A percentile compares a stretch with the other conserved stretches of the same genome.
Evolutionary conservation across 2,888 invertebrate genomes (phyloP).

Genomic region (Fragum fragum): DNA sequence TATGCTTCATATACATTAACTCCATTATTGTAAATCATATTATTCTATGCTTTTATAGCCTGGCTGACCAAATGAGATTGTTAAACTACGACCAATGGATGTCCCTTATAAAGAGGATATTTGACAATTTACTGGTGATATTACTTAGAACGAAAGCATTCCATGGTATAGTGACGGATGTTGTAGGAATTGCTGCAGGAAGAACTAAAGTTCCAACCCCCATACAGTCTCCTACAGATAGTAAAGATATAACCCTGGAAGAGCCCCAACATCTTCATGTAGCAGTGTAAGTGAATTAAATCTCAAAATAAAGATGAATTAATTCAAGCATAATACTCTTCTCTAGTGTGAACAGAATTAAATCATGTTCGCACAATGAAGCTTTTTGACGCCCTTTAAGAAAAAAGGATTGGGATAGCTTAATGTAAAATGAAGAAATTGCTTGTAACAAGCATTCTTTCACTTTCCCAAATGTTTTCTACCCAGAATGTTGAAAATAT

Average conservation of each 20-base stretch:
- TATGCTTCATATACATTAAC: no score
- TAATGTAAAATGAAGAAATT: no score
- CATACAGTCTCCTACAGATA: conserved; percentile 61
- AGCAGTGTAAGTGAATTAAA: conserved; percentile 84
- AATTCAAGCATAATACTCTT: no score
- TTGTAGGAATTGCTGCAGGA: conserved; percentile 81
- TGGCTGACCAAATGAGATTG: conserved; percentile 90
- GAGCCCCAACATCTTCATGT: conserved; percentile 81
- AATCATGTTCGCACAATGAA: no score
- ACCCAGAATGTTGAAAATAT: no score
- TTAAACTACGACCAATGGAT: conserved; percentile 92
- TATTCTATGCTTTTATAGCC: conserved; percentile 74
- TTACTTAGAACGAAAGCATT: conserved; percentile 90
- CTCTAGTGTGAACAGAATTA: no score
- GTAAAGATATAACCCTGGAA: conserved; percentile 60
- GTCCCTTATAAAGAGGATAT: conserved; percentile 90
- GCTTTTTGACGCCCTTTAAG: no score
- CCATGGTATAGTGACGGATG: conserved; percentile 80
- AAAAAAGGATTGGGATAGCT: no score
- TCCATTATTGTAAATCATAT: neutral
- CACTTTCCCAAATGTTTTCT: no score
- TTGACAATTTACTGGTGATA: conserved; percentile 90
- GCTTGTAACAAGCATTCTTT: no score
- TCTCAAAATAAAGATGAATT: no score
- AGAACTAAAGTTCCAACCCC: conserved; percentile 76